A percentile compares a stretch with the other conserved stretches of the same genome.
phyloP scores from a whole-genome alignment of 2,113 vertebrate genomes.

The Sylvietta virens region DNA sequence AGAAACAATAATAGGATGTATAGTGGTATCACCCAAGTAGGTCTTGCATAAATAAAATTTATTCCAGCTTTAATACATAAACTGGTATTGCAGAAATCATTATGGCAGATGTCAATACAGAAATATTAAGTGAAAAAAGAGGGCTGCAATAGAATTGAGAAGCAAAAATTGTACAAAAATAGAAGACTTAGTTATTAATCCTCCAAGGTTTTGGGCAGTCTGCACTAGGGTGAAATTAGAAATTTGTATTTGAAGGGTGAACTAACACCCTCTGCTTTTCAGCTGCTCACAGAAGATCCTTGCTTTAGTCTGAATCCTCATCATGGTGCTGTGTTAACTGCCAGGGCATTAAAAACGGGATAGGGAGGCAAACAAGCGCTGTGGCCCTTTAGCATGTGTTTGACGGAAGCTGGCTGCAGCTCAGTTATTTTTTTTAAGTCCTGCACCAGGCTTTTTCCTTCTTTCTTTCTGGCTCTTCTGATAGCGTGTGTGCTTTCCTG shows the following conservation, averaged over 20 bases:
- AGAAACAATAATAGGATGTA: not conserved
- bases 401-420: not conserved
- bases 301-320: not conserved
- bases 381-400: not conserved
- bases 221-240: not conserved
- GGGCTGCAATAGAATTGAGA: not conserved
- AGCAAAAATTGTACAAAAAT: not conserved
- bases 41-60: not conserved
- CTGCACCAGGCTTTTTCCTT: not conserved
- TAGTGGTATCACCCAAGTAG: not conserved
- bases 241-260: not conserved
- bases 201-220: not conserved
- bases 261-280: not conserved
- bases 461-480: slow-evolving; percentile 7
- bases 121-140: not conserved
- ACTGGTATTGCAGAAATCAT: not conserved
- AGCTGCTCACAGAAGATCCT: not conserved
- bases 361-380: not conserved
- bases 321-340: not conserved
- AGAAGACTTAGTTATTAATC: not conserved
- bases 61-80: not conserved
- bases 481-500: slow-evolving; percentile 26
- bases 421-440: not conserved
- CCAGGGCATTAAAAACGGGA: not conserved
- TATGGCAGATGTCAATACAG: not conserved